Base-by-base conservation (phyloP, 2,888 invertebrate genomes). In the Drosophila falleni region DNA sequence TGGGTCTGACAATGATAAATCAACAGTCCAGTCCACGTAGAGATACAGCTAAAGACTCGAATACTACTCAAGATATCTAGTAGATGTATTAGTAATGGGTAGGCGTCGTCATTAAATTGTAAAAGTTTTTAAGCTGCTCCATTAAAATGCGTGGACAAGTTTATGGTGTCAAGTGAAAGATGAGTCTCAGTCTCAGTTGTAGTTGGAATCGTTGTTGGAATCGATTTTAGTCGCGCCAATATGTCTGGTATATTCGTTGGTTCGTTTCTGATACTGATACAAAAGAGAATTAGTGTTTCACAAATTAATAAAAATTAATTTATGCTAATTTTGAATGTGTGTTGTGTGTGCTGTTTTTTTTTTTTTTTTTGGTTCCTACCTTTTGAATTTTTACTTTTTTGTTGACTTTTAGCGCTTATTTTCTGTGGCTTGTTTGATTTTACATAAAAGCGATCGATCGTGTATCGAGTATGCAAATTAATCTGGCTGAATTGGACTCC, bases 261-360 rank as follows among this genome's bases (percentile, higher is more conserved):
- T 29, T 58, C 58, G 29, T 37, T 58, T 50, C 42, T 19, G n/a
- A n/a, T n/a, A 56, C 56, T 62, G 72, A 71, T 71, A 71, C 77
- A 71, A 80, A 78, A 72, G 74, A 82, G 77, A 88, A 87, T 81
- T 84, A 84, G 80, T 84, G 77, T 84, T 80, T 77, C 81, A 75
- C 84, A 84, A 87, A 87, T 88, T 84, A 84, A 86, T 88, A 78
- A 86, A 84, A 84, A 53, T 80, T 86, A 89, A 84, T 82, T 82
- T 87, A 87, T 87, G 87, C 65, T 87, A 86, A 87, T 87, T 84
- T 73, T 35, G 63, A n/a, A n/a, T 53, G 63, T 53, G 26, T 68
- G 72, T 69, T 83, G 63, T 55, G 54, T 47, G 56, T 23, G 15
- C 44, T 26, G 39, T 58, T 33, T 49, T 61, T 26, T 39, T 26